phyloP scores from a whole-genome alignment of 2,888 invertebrate species.

The Hydraecia micacea region DNA sequence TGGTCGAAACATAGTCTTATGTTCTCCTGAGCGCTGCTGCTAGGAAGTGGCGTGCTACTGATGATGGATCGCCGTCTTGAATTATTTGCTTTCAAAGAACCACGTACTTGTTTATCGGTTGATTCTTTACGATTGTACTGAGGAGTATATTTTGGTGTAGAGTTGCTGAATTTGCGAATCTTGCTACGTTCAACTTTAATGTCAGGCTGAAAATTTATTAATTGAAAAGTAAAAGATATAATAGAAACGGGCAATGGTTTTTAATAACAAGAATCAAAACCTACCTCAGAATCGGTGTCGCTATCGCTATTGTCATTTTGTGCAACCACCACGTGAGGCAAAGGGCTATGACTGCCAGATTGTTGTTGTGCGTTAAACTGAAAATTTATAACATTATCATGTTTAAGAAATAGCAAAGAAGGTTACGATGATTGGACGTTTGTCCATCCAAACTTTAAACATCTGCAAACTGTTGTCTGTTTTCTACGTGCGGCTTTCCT shows the following conservation, averaged over 20 bases:
- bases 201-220: conserved; percentile 26
- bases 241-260: neutral
- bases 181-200: conserved; percentile 10
- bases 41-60: conserved; percentile 75
- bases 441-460: neutral
- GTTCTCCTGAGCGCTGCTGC: conserved; percentile 49
- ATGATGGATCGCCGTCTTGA: conserved; percentile 66
- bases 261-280: conserved; percentile 4
- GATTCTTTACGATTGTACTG: conserved; percentile 27
- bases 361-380: conserved; percentile 35
- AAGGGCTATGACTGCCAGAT: conserved; percentile 40
- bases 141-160: conserved; percentile 11
- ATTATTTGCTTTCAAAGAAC: conserved; percentile 30
- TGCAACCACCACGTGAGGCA: conserved; percentile 59
- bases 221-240: neutral
- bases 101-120: conserved; percentile 8
- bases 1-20: conserved; percentile 71
- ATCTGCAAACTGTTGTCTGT: too few relatives aligned
- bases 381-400: conserved; percentile 24
- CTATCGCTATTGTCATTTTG: conserved; percentile 66
- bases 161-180: conserved; percentile 16
- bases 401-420: neutral
- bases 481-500: neutral
- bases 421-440: neutral
- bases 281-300: conserved; percentile 71